Evolutionary conservation across 2,888 invertebrate species (phyloP).

Genomic region (Microctonus aethiopoides): DNA sequence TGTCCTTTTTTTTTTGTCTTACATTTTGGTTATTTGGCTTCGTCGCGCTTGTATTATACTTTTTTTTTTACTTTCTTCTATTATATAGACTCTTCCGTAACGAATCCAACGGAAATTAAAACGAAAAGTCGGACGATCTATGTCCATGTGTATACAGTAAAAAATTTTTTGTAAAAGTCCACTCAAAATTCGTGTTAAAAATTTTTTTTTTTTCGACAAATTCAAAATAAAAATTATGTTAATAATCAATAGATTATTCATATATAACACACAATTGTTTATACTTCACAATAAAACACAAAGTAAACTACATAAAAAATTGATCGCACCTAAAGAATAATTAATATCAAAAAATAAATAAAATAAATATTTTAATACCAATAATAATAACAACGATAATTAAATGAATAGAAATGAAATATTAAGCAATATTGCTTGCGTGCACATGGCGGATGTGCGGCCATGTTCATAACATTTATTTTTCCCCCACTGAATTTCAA

Average conservation of each 20-base stretch:
- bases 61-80: not conserved
- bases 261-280: no score
- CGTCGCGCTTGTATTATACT: not conserved
- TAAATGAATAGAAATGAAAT: not conserved
- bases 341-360: no score
- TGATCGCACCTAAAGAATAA: no score
- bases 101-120: slow-evolving; percentile 1
- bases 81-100: not conserved
- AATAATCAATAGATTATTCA: no score
- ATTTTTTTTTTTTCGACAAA: no score
- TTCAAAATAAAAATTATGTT: no score
- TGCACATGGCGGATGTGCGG: slow-evolving; percentile 55
- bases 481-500: no score
- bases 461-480: slow-evolving; percentile 54
- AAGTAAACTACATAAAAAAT: no score
- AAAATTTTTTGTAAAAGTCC: no score
- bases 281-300: no score
- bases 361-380: no score
- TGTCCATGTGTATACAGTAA: not conserved
- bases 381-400: not conserved
- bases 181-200: no score
- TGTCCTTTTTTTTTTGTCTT: not conserved
- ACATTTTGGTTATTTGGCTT: not conserved
- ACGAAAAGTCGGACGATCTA: not conserved
- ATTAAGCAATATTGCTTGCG: not conserved